Percentiles rank a stretch among this genome's conserved stretches.
Conservation (phyloP, 2,113 vertebrate species). For the Columbina picui region DNA sequence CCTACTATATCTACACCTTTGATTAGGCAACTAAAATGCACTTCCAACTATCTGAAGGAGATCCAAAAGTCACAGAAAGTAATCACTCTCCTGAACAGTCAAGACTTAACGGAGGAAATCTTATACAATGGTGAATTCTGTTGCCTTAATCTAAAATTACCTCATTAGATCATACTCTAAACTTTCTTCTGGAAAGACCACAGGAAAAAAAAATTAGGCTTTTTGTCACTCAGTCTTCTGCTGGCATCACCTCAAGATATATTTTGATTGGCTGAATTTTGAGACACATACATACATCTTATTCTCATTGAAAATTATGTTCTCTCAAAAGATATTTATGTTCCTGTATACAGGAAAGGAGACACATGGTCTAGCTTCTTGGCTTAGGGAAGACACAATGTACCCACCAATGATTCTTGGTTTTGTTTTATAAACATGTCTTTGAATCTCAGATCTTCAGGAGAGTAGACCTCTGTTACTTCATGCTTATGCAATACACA, state of each 20-base stretch:
- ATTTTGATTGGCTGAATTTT: background rate
- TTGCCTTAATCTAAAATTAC: background rate
- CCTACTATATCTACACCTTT: background rate
- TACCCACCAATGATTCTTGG: fast-evolving
- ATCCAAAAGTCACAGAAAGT: background rate
- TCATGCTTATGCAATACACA: fast-evolving
- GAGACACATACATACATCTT: background rate
- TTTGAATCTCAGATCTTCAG: background rate
- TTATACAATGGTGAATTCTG: background rate
- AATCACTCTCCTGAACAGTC: background rate
- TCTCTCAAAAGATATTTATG: background rate
- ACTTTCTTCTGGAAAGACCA: background rate
- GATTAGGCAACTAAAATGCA: background rate
- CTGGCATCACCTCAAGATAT: background rate
- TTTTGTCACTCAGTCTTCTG: background rate
- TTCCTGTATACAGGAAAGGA: background rate
- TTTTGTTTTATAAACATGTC: background rate
- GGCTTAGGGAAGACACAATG: background rate
- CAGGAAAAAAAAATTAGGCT: background rate
- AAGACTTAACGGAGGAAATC: background rate
- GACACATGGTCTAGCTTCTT: background rate
- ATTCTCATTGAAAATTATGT: background rate
- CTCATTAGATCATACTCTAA: background rate
- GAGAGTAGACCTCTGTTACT: background rate
- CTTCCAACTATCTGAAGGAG: background rate